A percentile compares a stretch with the other conserved stretches of the same genome.
These are phyloP conservation scores for Panthera leo DNA, from an alignment of 2,113 vertebrate genomes.

Conservation along the genomic window DNA sequence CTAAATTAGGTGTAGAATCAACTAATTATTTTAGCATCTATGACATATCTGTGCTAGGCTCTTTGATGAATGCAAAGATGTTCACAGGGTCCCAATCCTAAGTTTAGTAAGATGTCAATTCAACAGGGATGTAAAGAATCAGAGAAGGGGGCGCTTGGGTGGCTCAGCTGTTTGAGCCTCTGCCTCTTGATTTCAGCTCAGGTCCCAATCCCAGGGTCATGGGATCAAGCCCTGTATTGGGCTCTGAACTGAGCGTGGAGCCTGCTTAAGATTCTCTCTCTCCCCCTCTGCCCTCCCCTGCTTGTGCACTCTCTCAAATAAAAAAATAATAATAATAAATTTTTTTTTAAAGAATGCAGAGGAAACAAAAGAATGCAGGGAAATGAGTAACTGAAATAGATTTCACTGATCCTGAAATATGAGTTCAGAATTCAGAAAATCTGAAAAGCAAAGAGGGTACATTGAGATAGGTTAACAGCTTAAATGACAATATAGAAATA, in stretches of 20 bases:
- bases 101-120: conserved; percentile 1
- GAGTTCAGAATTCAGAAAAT: not conserved
- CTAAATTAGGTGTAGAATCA: not conserved
- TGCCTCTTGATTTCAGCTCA: too few relatives aligned
- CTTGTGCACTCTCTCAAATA: too few relatives aligned
- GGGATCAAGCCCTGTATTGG: too few relatives aligned
- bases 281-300: too few relatives aligned
- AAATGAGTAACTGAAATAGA: not conserved
- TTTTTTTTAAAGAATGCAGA: too few relatives aligned
- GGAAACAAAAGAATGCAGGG: not conserved
- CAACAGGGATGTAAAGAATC: not conserved
- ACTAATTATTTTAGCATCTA: not conserved
- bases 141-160: not conserved
- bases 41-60: not conserved
- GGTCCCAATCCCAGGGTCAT: too few relatives aligned
- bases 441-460: not conserved
- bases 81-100: not conserved
- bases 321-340: too few relatives aligned
- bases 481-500: not conserved
- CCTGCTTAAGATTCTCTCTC: too few relatives aligned
- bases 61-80: conserved; percentile 11
- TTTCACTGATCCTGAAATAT: not conserved
- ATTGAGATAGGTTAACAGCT: not conserved
- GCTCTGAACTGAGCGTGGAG: too few relatives aligned
- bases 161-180: too few relatives aligned